A percentile compares a stretch with the other conserved stretches of the same genome.
Evolutionary conservation across 2,113 vertebrate genomes (phyloP).

Genomic region (Sinocyclocheilus anshuiensis): DNA sequence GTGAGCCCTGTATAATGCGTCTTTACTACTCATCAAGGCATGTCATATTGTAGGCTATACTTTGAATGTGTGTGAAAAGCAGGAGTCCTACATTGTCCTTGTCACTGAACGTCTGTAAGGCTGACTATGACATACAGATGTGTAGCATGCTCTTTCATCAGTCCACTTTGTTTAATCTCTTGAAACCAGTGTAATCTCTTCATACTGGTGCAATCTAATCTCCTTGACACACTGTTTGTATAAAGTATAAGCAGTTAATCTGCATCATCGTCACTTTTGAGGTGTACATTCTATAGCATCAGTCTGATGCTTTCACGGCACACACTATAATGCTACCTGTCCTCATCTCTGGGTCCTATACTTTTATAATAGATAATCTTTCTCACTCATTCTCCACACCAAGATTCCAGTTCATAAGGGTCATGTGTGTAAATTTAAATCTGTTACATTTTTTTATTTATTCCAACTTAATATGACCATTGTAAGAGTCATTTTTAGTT

Average conservation of each 20-base stretch:
- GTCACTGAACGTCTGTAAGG: neutral
- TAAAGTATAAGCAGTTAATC: conserved; percentile 20
- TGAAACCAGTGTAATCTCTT: conserved; percentile 20
- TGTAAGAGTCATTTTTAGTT: neutral
- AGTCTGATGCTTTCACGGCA: neutral
- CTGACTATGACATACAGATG: conserved; percentile 12
- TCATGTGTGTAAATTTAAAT: neutral
- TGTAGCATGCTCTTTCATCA: conserved; percentile 13
- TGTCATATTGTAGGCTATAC: neutral
- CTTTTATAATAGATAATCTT: neutral
- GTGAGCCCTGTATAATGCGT: conserved; percentile 3
- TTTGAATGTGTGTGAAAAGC: neutral
- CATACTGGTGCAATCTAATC: conserved; percentile 14
- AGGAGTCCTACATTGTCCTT: neutral
- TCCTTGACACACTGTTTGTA: conserved; percentile 1
- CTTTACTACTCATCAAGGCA: neutral
- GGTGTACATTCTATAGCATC: neutral
- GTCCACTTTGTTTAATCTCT: neutral
- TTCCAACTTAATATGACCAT: too few relatives aligned
- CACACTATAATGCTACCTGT: neutral
- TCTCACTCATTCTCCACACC: too few relatives aligned
- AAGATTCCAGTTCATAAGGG: neutral
- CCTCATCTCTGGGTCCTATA: too few relatives aligned
- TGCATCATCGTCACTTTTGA: conserved; percentile 6
- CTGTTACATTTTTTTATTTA: too few relatives aligned